Conservation (phyloP, 2,888 invertebrate species). For the Apoderus coryli region DNA sequence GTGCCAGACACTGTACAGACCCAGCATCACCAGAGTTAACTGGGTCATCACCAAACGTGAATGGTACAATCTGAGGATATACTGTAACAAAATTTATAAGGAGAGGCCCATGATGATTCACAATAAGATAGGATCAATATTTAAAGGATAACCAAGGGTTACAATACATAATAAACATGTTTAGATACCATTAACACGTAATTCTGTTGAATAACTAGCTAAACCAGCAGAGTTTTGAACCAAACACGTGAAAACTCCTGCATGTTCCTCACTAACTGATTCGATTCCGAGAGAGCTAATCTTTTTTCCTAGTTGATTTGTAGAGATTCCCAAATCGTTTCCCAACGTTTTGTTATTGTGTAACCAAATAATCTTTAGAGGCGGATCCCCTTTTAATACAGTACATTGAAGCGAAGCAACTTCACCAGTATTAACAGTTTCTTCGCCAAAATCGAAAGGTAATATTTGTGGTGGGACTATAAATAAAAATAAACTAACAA, state of each 20-base stretch:
- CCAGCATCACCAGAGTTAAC: constrained; percentile 54
- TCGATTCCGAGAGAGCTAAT: constrained; percentile 46
- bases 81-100: too few relatives aligned
- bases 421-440: constrained; percentile 51
- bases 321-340: constrained; percentile 25
- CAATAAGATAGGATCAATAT: constrained; percentile 2
- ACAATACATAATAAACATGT: constrained; percentile 4
- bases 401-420: constrained; percentile 53
- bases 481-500: too few relatives aligned
- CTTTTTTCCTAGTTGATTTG: constrained; percentile 33
- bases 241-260: constrained; percentile 63
- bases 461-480: background rate
- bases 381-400: constrained; percentile 54
- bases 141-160: constrained; percentile 10
- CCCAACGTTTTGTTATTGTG: constrained; percentile 36
- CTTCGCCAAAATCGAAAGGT: constrained; percentile 34
- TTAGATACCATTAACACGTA: constrained; percentile 49
- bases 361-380: constrained; percentile 47
- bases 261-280: constrained; percentile 46
- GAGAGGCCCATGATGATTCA: too few relatives aligned
- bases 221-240: constrained; percentile 54
- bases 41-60: constrained; percentile 42
- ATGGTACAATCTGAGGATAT: constrained; percentile 41
- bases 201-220: constrained; percentile 44
- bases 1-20: constrained; percentile 52